phyloP scores from a whole-genome alignment of 2,888 invertebrate species.

The Mythimna lalbum region DNA sequence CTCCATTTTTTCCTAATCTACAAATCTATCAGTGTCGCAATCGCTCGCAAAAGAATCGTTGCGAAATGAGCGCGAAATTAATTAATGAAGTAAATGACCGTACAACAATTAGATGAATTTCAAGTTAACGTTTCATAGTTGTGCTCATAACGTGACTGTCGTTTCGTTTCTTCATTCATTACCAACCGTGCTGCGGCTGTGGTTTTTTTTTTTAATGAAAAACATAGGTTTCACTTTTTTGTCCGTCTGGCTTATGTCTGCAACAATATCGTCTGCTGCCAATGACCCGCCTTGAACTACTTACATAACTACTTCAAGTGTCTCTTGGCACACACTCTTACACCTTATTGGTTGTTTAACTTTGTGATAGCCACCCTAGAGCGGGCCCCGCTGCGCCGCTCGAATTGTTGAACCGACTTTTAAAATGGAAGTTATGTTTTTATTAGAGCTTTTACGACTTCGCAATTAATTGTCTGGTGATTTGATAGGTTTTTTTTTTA shows the following conservation, averaged over 20 bases:
- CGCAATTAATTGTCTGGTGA: conserved; percentile 58
- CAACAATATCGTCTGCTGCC: conserved; percentile 81
- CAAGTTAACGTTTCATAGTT: conserved; percentile 38
- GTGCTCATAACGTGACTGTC: conserved; percentile 48
- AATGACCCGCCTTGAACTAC: conserved; percentile 89
- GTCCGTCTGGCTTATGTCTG: conserved; percentile 87
- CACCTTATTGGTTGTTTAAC: conserved; percentile 68
- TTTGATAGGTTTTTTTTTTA: conserved; percentile 57
- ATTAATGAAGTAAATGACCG: conserved; percentile 46
- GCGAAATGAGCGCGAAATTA: conserved; percentile 48
- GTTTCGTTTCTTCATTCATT: conserved; percentile 66
- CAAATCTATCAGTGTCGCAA: conserved; percentile 37
- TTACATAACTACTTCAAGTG: conserved; percentile 79
- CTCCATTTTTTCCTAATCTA: conserved; percentile 29
- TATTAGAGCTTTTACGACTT: conserved; percentile 58
- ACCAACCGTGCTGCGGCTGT: conserved; percentile 55
- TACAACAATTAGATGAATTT: conserved; percentile 47
- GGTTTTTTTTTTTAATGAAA: conserved; percentile 75
- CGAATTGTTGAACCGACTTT: conserved; percentile 57
- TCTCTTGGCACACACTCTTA: conserved; percentile 69
- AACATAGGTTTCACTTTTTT: conserved; percentile 89
- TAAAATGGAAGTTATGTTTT: conserved; percentile 57
- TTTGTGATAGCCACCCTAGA: conserved; percentile 65
- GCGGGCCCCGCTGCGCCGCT: conserved; percentile 64
- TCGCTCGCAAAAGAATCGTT: conserved; percentile 34